Evolutionary conservation across 2,888 invertebrate species (phyloP).

Genomic region (Glaucopsyche alexis): DNA sequence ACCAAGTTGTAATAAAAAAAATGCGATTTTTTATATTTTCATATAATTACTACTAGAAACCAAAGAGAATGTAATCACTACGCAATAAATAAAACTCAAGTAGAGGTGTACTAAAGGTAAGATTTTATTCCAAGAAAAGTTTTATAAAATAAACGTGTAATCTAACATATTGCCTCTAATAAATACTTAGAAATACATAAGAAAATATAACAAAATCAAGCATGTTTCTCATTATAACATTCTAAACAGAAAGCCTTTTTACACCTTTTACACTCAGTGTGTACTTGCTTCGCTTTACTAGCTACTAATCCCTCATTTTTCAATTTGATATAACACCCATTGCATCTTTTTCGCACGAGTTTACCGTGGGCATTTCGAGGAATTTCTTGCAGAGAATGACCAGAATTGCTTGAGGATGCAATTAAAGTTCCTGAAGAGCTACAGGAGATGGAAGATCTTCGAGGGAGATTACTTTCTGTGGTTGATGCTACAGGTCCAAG

Average conservation of each 20-base stretch:
- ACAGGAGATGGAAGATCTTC: no score
- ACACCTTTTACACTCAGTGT: slow-evolving; percentile 37
- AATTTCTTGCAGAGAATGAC: slow-evolving; percentile 36
- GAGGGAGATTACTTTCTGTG: no score
- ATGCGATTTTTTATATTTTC: background rate
- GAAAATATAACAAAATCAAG: no score
- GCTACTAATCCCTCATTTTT: slow-evolving; percentile 37
- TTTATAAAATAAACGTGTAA: slow-evolving; percentile 33
- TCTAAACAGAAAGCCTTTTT: slow-evolving; percentile 33
- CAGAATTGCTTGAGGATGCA: slow-evolving; percentile 32
- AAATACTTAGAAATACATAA: no score
- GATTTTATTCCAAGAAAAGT: background rate
- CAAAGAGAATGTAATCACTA: no score
- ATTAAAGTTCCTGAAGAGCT: no score
- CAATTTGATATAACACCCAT: slow-evolving; percentile 40
- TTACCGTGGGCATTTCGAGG: slow-evolving; percentile 35
- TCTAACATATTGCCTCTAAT: no score
- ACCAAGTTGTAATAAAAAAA: background rate
- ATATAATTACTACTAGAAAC: background rate
- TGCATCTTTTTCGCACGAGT: slow-evolving; percentile 38
- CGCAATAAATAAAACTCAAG: slow-evolving; percentile 14
- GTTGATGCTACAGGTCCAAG: no score
- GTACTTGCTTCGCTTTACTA: slow-evolving; percentile 39
- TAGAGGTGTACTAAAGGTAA: background rate
- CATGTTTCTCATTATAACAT: no score